Conservation (phyloP, 2,888 invertebrate genomes). For the Drosophila austrosaltans region DNA sequence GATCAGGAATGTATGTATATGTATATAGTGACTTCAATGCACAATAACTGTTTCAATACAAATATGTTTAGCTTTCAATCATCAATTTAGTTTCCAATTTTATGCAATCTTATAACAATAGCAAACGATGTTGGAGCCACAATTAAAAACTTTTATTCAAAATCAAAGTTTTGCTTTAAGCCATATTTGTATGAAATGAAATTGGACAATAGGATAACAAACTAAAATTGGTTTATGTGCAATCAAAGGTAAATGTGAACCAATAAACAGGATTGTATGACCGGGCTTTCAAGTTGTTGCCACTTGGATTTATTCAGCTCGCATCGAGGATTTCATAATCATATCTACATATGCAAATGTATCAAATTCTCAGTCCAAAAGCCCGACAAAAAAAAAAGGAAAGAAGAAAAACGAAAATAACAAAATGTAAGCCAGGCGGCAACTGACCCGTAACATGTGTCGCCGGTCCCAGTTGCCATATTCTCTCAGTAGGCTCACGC, state of each 20-base stretch:
- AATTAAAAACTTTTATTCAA: too few species aligned
- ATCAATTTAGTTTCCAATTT: too few species aligned
- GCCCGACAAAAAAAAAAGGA: too few species aligned
- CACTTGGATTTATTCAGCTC: slow-evolving; percentile 6
- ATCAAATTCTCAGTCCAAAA: background rate
- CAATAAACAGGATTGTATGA: slow-evolving; percentile 1
- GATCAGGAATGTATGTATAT: too few species aligned
- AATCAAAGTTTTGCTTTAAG: too few species aligned
- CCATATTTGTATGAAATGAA: background rate
- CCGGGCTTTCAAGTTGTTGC: slow-evolving; percentile 3
- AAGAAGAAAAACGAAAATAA: background rate
- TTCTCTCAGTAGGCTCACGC: slow-evolving; percentile 23
- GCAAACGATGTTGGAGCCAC: too few species aligned
- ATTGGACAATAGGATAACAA: background rate
- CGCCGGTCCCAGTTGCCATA: slow-evolving; percentile 45
- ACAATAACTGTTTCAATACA: too few species aligned
- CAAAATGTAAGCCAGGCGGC: slow-evolving; percentile 47
- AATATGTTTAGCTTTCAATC: too few species aligned
- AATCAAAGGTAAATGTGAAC: slow-evolving; percentile 11
- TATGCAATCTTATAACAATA: too few species aligned
- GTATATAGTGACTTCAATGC: too few species aligned
- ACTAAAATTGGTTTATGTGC: background rate
- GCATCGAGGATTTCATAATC: slow-evolving; percentile 12
- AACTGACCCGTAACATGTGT: slow-evolving; percentile 76
- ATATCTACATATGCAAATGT: slow-evolving; percentile 12